Evolutionary conservation across 2,113 vertebrate species (phyloP), one percentile per base, ranked within the genome.

Genomic region (Sphyrna mokarran): DNA sequence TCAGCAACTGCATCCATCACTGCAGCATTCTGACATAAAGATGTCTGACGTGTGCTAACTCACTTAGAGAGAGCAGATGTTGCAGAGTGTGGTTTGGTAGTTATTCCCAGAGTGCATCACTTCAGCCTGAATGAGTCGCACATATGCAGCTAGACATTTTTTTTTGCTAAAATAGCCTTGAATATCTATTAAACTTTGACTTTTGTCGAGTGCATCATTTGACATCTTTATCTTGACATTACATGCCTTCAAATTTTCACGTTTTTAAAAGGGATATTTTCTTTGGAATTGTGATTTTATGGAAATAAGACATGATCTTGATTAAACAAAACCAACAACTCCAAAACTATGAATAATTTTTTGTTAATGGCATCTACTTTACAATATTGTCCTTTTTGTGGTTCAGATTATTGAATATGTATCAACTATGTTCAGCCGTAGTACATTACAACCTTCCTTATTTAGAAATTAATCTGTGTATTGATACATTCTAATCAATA

Each of bases 41-140:
- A 98, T 98, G 98, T 99, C 98, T 99, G 99, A 99, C 98, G 98
- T 98, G 98, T 98, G 98, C 98, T 99, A 99, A 99, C 99, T 99
- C 98, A 99, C 99, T 99, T 99, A 99, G 98, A 98, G 98, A 98
- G 98, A 98, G 98, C 99, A 99, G 99, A 99, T 99, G 99, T 99
- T 99, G 98, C 98, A 91, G 98, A 98, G 98, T 98, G 97, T 98
- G 98, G 98, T 98, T 99, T 98, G 98, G 98, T 98, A 98, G 98
- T 98, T 98, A 99, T 99, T 99, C 99, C 99, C 99, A 98, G 97
- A 98, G 98, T 98, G 98, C 98, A 98, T 99, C 98, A 98, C 99
- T 99, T 99, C 98, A 98, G 98, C 99, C 98, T 99, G 98, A 99
- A 98, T 99, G 99, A 99, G 98, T 98, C 97, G 98, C 98, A 98